A percentile compares a stretch with the other conserved stretches of the same genome.
These are phyloP conservation scores for Onychomys leucogaster DNA, from an alignment of 2,797 vertebrate species.

Conservation along the genomic window DNA sequence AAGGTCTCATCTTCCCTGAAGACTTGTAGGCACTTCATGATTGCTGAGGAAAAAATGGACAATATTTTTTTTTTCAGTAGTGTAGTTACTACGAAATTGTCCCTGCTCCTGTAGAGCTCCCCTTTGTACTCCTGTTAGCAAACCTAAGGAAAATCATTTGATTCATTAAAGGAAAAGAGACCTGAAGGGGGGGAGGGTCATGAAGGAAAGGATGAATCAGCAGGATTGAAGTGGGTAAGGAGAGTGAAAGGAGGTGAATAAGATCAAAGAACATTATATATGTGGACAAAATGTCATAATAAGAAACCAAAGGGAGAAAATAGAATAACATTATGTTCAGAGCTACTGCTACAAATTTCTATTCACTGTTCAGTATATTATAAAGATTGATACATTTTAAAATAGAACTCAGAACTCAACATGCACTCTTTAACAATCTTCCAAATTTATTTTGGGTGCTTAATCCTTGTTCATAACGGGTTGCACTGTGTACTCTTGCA, in stretches of 20 bases:
- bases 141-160: neutral
- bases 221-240: neutral
- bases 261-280: neutral
- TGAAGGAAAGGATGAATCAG: neutral
- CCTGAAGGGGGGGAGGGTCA: no score
- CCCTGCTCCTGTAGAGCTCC: neutral
- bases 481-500: neutral
- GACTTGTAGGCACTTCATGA: neutral
- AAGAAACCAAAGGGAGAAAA: neutral
- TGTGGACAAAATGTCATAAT: neutral
- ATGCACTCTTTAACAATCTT: neutral
- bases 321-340: conserved; percentile 30
- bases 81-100: neutral
- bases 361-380: neutral
- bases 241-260: neutral
- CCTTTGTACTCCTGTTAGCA: neutral
- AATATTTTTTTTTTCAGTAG: neutral
- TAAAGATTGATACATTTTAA: conserved; percentile 50
- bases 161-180: no score
- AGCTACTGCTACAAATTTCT: conserved; percentile 20
- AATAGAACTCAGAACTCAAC: conserved; percentile 26
- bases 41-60: neutral
- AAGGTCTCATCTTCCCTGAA: neutral
- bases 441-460: conserved; percentile 12
- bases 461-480: conserved; percentile 22